Conservation (phyloP, 1,140 invertebrate species). For the Venustaconcha ellipsiformis region DNA sequence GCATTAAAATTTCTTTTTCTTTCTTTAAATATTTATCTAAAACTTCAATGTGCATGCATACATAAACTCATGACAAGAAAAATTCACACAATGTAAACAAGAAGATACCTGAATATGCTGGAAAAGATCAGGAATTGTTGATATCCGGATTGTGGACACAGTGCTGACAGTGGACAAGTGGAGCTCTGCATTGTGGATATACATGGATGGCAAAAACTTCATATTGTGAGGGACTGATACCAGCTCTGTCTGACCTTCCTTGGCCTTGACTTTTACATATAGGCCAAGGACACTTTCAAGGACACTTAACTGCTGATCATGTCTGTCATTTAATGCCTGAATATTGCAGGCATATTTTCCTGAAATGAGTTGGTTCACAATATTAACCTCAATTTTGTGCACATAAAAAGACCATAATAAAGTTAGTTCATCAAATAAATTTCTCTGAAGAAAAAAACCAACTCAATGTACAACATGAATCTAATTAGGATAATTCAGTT, state of each 20-base stretch:
- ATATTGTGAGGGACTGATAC: slow-evolving; percentile 43
- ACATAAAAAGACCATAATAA: not conserved
- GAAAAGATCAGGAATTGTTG: slow-evolving; percentile 37
- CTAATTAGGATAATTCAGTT: not conserved
- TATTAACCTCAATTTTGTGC: slow-evolving; percentile 6
- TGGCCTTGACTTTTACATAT: slow-evolving; percentile 35
- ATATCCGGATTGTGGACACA: slow-evolving; percentile 48
- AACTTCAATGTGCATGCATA: not conserved
- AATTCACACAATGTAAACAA: not conserved
- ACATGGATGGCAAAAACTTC: slow-evolving; percentile 63
- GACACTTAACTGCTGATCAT: slow-evolving; percentile 49
- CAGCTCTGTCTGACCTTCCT: slow-evolving; percentile 49
- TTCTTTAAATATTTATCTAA: too few species aligned
- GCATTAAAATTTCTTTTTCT: too few species aligned
- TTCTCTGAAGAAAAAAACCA: not conserved
- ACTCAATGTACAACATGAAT: not conserved
- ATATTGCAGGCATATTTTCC: slow-evolving; percentile 57
- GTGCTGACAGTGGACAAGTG: slow-evolving; percentile 52
- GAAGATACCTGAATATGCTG: slow-evolving; percentile 53
- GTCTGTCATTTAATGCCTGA: slow-evolving; percentile 12
- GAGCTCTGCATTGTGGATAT: slow-evolving; percentile 60
- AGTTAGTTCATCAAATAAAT: not conserved
- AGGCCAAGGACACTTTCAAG: slow-evolving; percentile 49
- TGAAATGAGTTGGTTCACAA: slow-evolving; percentile 36
- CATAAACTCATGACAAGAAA: not conserved